Evolutionary conservation across 2,888 invertebrate species (phyloP).

Genomic region (Coleophora flavipennella): DNA sequence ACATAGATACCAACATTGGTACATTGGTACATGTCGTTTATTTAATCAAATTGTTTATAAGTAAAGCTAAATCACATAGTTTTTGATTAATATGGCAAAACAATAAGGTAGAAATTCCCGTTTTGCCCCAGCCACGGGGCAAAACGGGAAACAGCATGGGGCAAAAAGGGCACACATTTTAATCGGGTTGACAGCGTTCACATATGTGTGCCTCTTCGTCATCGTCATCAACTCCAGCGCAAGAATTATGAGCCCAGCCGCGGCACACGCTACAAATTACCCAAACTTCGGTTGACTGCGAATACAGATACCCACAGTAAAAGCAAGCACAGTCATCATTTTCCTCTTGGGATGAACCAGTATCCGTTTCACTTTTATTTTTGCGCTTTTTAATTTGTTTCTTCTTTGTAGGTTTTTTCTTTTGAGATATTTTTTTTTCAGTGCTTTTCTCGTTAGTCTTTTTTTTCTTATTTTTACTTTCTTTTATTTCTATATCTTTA

Average conservation of each 20-base stretch:
- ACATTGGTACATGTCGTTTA: too few relatives aligned
- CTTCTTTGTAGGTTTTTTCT: conserved; percentile 4
- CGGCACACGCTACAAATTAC: conserved; percentile 15
- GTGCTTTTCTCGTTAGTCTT: conserved; percentile 4
- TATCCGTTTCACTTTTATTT: conserved; percentile 3
- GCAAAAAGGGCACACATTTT: conserved; percentile 13
- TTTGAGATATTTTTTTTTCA: conserved; percentile 1
- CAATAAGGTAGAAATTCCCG: background rate
- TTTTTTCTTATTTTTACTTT: background rate
- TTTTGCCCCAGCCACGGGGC: conserved; percentile 5
- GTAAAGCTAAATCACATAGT: background rate
- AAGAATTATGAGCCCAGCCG: conserved; percentile 18
- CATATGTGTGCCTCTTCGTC: conserved; percentile 16
- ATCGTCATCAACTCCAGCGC: conserved; percentile 16
- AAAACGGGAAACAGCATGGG: conserved; percentile 9
- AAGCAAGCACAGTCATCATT: conserved; percentile 13
- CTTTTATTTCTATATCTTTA: background rate
- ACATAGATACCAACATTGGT: too few relatives aligned
- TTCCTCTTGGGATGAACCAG: conserved; percentile 8
- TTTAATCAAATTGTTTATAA: too few relatives aligned
- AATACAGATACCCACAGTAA: conserved; percentile 15
- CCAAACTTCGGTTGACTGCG: conserved; percentile 17
- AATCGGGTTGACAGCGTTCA: conserved; percentile 13
- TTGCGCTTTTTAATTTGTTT: conserved; percentile 8
- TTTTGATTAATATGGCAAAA: background rate